Evolutionary conservation across 1,140 invertebrate species (phyloP).

Genomic region (Hermetia illucens): DNA sequence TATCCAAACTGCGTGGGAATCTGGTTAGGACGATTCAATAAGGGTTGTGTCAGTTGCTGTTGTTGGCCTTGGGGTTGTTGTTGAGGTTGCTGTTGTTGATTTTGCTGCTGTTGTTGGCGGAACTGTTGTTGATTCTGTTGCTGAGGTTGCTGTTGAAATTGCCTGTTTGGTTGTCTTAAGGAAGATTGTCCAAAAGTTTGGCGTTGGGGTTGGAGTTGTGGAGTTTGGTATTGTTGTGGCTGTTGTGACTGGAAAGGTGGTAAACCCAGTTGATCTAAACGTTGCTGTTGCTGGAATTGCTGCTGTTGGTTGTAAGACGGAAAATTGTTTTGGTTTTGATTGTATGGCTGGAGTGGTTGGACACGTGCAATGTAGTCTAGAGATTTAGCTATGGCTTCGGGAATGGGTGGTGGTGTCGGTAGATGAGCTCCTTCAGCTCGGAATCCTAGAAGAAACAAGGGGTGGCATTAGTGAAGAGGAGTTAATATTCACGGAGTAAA

Average conservation of each 20-base stretch:
- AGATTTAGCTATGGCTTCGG: conserved; percentile 44
- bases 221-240: too few species aligned
- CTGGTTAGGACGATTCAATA: conserved; percentile 22
- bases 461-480: conserved; percentile 13
- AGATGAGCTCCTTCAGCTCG: conserved; percentile 38
- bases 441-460: conserved; percentile 23
- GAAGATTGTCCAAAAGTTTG: conserved; percentile 3
- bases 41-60: conserved; percentile 20
- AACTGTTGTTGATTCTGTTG: conserved; percentile 16
- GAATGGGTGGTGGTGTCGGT: conserved; percentile 46
- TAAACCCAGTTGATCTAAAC: conserved; percentile 1
- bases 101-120: conserved; percentile 14
- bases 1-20: conserved; percentile 23
- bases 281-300: conserved; percentile 12
- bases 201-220: conserved; percentile 4
- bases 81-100: conserved; percentile 17
- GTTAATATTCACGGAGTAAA: too few species aligned
- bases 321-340: conserved; percentile 13
- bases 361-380: conserved; percentile 37
- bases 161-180: too few species aligned
- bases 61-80: conserved; percentile 19
- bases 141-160: conserved; percentile 11
- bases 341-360: conserved; percentile 27
- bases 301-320: conserved; percentile 18
- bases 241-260: conserved; percentile 3